Evolutionary conservation across 1,140 invertebrate genomes (phyloP).

Genomic region (Hyles euphorbiae): DNA sequence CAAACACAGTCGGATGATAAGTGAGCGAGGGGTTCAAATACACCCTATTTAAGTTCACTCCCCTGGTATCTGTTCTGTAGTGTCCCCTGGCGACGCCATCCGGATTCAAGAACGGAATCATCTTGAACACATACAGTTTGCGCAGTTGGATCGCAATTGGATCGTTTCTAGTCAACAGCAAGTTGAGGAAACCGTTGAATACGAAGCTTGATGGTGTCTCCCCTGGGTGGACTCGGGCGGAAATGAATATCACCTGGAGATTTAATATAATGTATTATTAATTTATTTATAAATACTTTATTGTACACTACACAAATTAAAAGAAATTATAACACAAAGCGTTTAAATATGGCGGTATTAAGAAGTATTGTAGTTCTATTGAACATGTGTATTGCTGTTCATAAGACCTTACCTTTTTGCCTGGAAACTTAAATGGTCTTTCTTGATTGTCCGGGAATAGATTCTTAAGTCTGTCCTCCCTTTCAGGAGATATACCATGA

Average conservation of each 20-base stretch:
- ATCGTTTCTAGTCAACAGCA: constrained; percentile 84
- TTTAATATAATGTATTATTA: background rate
- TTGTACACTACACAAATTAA: too few relatives aligned
- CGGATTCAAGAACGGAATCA: constrained; percentile 95
- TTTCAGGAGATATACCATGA: constrained; percentile 83
- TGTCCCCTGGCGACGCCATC: constrained; percentile 94
- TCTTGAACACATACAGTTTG: constrained; percentile 91
- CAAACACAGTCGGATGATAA: constrained; percentile 60
- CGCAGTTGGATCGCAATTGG: constrained; percentile 83
- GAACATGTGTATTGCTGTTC: background rate
- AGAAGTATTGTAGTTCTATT: background rate
- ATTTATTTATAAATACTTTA: too few relatives aligned
- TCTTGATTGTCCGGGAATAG: constrained; percentile 85
- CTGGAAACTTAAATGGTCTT: constrained; percentile 83
- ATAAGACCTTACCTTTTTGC: constrained; percentile 80
- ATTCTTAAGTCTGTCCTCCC: constrained; percentile 84
- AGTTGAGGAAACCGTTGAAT: constrained; percentile 92
- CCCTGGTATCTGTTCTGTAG: constrained; percentile 92
- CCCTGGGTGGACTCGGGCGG: constrained; percentile 93
- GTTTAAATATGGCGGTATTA: too few relatives aligned
- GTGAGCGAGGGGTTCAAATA: constrained; percentile 60
- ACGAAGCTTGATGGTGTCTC: constrained; percentile 97
- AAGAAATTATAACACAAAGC: too few relatives aligned
- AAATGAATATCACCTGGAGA: constrained; percentile 87
- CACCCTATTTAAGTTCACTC: constrained; percentile 85